Evolutionary conservation across 2,797 vertebrate species (phyloP), one percentile per base, ranked within the genome.

Genomic region (Anguilla pacifica): DNA sequence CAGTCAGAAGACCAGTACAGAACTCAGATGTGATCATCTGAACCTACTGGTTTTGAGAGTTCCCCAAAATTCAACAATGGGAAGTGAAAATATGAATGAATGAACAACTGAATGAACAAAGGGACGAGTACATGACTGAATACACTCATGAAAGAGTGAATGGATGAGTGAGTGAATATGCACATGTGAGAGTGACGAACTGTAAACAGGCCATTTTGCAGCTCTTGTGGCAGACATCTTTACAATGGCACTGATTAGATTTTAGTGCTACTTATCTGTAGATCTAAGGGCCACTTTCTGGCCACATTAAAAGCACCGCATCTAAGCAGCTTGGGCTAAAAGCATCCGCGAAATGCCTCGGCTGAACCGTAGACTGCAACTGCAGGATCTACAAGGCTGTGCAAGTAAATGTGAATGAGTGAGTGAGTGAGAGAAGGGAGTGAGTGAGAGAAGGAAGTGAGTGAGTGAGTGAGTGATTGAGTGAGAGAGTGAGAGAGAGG

Each of bases 21-120:
- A 74, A 74, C 70, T 74, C 70, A 74, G 88, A 87, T 89, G 86
- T 89, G 49, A 88, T 88, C 85, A 10, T 49, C 83, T 9, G 49
- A 70, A 25, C 86, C 85, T 70, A 70, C 28, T 61, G 89, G 79
- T 79, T 85, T 89, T 79, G 87, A 91, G 92, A 88, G 88, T 64
- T 59, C 89, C 89, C 90, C 90, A 85, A 86, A 88, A 89, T 83
- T 81, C 57, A 74, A 57, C 86, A 85, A 43, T 83, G 55, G 84
- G 82, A 61, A 72, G 87, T 83, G 87, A n/a, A 59, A 86, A 91
- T 91, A 91, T 89, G 72, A 49, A 28, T 86, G 46, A 89, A 13
- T 87, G 90, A 28, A 84, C 0, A 70, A 19, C 61, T 64, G 35
- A 61, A 43, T n/a, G 31, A 86, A 85, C 88, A 82, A 43, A 83